A percentile compares a stretch with the other conserved stretches of the same genome.
These are phyloP conservation scores for Mimachlamys varia DNA, from an alignment of 2,888 invertebrate species.

Conservation along the genomic window DNA sequence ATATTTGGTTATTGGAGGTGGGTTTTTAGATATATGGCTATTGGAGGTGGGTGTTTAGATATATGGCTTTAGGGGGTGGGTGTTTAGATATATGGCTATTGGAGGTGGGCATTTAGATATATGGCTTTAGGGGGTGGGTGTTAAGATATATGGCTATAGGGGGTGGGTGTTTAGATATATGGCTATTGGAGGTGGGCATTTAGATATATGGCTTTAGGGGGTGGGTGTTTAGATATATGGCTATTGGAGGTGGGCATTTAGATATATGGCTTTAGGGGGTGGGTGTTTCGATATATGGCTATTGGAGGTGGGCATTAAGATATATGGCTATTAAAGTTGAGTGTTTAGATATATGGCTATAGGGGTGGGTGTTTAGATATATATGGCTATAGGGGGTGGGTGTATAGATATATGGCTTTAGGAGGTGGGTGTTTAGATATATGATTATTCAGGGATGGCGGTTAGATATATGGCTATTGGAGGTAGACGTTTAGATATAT, in stretches of 20 bases:
- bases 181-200: conserved; percentile 83
- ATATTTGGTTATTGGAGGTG: too few species aligned
- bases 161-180: conserved; percentile 92
- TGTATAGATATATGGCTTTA: conserved; percentile 91
- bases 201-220: too few species aligned
- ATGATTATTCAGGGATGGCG: too few species aligned
- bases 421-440: conserved; percentile 81
- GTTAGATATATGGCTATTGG: conserved; percentile 93
- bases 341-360: conserved; percentile 95
- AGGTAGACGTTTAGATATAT: conserved; percentile 92
- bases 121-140: too few species aligned
- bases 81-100: conserved; percentile 94
- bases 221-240: conserved; percentile 98
- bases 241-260: conserved; percentile 82
- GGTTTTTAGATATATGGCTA: conserved; percentile 97
- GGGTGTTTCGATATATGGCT: conserved; percentile 92
- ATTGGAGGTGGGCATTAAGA: conserved; percentile 82
- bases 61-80: too few species aligned
- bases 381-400: too few species aligned
- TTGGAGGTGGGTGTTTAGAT: conserved; percentile 82
- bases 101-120: conserved; percentile 81
- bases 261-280: too few species aligned
- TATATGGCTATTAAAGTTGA: too few species aligned
- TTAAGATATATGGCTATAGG: conserved; percentile 94
- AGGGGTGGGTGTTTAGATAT: conserved; percentile 81